Evolutionary conservation across 2,888 invertebrate genomes (phyloP), one percentile per base, ranked within the genome.

Genomic region (Cancer borealis): DNA sequence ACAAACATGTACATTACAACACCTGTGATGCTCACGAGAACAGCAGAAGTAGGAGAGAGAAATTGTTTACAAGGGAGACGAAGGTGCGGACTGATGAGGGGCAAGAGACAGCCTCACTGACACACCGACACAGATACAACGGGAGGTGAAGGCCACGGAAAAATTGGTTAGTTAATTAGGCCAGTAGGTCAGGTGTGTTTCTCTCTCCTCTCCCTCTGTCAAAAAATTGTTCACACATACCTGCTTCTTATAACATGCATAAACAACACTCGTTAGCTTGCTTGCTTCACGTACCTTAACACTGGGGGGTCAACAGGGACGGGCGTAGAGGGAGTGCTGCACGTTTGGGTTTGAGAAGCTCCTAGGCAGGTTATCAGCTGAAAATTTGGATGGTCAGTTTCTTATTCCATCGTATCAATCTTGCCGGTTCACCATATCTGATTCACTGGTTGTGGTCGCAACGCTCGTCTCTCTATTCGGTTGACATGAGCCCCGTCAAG

Each of bases 261-360:
- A 73, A 21, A 73, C n/a, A 73, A 73, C 21, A 21, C 21, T 73
- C 21, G 21, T 73, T 10, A 17, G 60, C 17, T n/a, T 73, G n/a
- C n/a, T 73, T 84, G 73, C n/a, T 79, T 79, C 8, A 79, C 73
- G n/a, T 79, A 84, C 84, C 84, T 84, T 30, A 84, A 84, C 14
- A 26, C 30, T 30, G 39, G 30, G 39, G 2, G 84, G 30, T 14
- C 14, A 3, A 3, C 39, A 30, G 84, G 84, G 10, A 84, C 39
- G 84, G 14, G 10, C 14, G 84, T 12, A n/a, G 73, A 54, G 0
- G 17, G 54, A 30, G 12, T 84, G 39, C 10, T 17, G 84, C 73
- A 84, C 84, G 39, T 30, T 6, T 39, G 84, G 17, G 84, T 10
- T 21, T 73, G n/a, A 26, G 73, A 73, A 73, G 39, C 84, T 84